Base-by-base conservation (phyloP, 1,140 invertebrate genomes). In the Drosophila watanabei region DNA sequence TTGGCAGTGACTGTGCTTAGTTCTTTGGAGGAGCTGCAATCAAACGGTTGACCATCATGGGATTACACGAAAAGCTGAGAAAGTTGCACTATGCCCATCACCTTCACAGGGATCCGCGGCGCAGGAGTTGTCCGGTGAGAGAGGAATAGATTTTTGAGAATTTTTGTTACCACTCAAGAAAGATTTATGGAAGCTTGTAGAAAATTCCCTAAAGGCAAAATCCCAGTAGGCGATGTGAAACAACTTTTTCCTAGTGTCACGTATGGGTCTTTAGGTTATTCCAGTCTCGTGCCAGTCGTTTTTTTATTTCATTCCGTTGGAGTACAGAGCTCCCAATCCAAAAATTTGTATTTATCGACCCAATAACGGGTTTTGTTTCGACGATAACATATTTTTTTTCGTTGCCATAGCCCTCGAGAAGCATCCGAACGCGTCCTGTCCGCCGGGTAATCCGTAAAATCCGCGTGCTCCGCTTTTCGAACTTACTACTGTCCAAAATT, bases 61-160 rank as follows among this genome's bases (percentile, higher is more conserved):
- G 75, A 9, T 28, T 78, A 43, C 75, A 69, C 39, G 75, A 78
- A 69, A 78, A 78, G 20, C 43, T 69, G 2, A 35, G 24, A 45
- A 76, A 39, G 10, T 58, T 73, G 3, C 70, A 56, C 52, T 11
- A 64, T 30, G 20, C 35, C 1, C 35, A 48, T 20, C 51, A 28
- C n/a, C 52, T 33, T 10, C 32, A 20, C 30, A 37, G 32, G 33
- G 1, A 43, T 41, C 33, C 16, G 14, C 14, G 13, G 33, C 41
- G 52, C 18, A 18, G 9, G 14, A 71, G 39, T 48, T 72, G 52
- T 39, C 32, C 48, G 51, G 69, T 72, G 39, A 72, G 69, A 37
- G 14, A 5, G 6, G 2, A 5, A 20, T 14, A 7, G 14, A 16
- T 52, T 18, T 33, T 9, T 33, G 33, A 3, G 24, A 24, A 24